A percentile compares a stretch with the other conserved stretches of the same genome.
Evolutionary conservation across 2,888 invertebrate genomes (phyloP).

Genomic region (Dicyrtomina minuta): DNA sequence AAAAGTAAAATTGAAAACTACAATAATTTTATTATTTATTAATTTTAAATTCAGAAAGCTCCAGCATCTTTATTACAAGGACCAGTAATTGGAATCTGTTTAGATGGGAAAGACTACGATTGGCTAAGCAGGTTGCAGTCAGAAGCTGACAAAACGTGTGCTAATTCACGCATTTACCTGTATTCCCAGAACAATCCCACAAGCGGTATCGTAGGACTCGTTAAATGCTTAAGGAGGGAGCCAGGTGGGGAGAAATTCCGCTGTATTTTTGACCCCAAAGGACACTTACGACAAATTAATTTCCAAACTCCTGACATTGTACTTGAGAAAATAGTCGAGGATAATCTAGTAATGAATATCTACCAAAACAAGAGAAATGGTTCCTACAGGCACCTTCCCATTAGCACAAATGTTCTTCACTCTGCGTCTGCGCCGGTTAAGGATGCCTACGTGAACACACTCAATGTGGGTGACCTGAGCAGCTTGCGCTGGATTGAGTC

Average conservation of each 20-base stretch:
- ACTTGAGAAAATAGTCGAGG: too few species aligned
- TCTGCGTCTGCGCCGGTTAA: conserved; percentile 62
- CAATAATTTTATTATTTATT: too few species aligned
- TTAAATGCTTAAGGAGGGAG: conserved; percentile 84
- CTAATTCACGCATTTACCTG: conserved; percentile 12
- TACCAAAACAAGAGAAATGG: too few species aligned
- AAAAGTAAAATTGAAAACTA: too few species aligned
- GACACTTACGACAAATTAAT: too few species aligned
- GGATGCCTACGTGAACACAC: conserved; percentile 54
- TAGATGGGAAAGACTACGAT: conserved; percentile 58
- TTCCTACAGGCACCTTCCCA: too few species aligned
- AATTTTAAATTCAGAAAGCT: too few species aligned
- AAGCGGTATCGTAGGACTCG: conserved; percentile 81
- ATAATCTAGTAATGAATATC: too few species aligned
- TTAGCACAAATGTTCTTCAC: too few species aligned
- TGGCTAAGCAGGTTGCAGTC: conserved; percentile 82
- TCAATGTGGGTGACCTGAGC: too few species aligned
- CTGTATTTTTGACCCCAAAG: conserved; percentile 57
- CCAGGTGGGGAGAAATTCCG: conserved; percentile 73
- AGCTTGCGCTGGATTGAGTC: too few species aligned
- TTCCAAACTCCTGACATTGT: conserved; percentile 67
- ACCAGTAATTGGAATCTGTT: neutral
- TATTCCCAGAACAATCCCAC: conserved; percentile 64
- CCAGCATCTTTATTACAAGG: too few species aligned
- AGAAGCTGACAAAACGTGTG: conserved; percentile 55